Conservation (phyloP, 2,888 invertebrate genomes). For the Zonitis immaculata region DNA sequence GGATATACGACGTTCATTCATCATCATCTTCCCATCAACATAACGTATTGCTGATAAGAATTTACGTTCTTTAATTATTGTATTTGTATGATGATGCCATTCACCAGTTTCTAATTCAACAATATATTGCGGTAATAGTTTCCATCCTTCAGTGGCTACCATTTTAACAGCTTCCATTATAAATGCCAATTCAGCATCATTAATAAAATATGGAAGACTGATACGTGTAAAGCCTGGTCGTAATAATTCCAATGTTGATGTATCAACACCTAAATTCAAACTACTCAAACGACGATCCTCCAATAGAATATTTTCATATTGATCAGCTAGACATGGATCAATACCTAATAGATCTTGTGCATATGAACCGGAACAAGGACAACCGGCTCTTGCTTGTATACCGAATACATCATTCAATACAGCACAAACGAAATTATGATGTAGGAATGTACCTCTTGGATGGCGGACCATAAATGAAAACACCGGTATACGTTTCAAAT, state of each 20-base stretch:
- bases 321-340: slow-evolving; percentile 66
- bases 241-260: slow-evolving; percentile 63
- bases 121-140: slow-evolving; percentile 79
- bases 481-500: slow-evolving; percentile 68
- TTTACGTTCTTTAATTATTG: slow-evolving; percentile 73
- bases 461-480: slow-evolving; percentile 84
- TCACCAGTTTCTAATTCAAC: slow-evolving; percentile 86
- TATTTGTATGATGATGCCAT: slow-evolving; percentile 80
- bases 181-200: slow-evolving; percentile 73
- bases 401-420: slow-evolving; percentile 89
- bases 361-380: slow-evolving; percentile 79
- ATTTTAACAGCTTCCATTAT: slow-evolving; percentile 79
- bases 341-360: slow-evolving; percentile 83
- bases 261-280: slow-evolving; percentile 43
- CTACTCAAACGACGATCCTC: slow-evolving; percentile 57
- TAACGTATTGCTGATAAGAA: slow-evolving; percentile 71
- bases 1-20: slow-evolving; percentile 66
- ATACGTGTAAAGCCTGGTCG: slow-evolving; percentile 83
- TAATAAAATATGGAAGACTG: slow-evolving; percentile 80
- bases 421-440: slow-evolving; percentile 83
- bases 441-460: slow-evolving; percentile 74
- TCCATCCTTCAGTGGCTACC: slow-evolving; percentile 87
- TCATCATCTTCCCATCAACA: slow-evolving; percentile 66
- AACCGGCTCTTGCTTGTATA: slow-evolving; percentile 77
- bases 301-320: slow-evolving; percentile 67